Percentiles rank a stretch among this genome's conserved stretches.
phyloP scores from a whole-genome alignment of 2,797 vertebrate species.

The Leptatherina wallacei region DNA sequence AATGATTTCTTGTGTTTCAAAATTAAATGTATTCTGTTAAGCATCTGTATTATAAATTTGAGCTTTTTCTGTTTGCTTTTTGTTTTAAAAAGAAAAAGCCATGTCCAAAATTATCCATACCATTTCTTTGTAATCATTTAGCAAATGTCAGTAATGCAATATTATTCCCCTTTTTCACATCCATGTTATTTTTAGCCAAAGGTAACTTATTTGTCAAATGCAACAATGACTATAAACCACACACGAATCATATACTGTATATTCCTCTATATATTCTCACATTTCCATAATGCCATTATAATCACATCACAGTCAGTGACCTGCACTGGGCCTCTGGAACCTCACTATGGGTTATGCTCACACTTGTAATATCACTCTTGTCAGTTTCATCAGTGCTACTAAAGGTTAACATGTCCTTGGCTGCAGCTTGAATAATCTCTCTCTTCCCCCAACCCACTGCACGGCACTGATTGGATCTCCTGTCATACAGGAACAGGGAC shows the following conservation, averaged over 20 bases:
- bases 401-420: conserved; percentile 82
- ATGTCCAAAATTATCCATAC: not conserved
- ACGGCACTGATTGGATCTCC: conserved; percentile 73
- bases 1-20: not conserved
- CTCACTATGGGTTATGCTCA: conserved; percentile 32
- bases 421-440: conserved; percentile 79
- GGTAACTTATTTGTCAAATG: not conserved
- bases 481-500: conserved; percentile 68
- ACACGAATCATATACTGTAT: not conserved
- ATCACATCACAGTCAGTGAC: conserved; percentile 43
- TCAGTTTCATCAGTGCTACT: conserved; percentile 77
- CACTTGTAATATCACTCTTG: conserved; percentile 67
- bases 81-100: not conserved
- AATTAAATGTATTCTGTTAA: not conserved
- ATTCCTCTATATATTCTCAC: not conserved
- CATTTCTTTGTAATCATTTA: not conserved
- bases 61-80: not conserved
- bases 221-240: not conserved
- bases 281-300: conserved; percentile 33
- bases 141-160: not conserved
- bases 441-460: conserved; percentile 53
- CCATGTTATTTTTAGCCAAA: not conserved
- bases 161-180: not conserved
- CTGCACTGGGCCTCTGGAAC: conserved; percentile 38
- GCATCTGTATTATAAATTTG: not conserved